A percentile compares a stretch with the other conserved stretches of the same genome.
phyloP scores from a whole-genome alignment of 1,140 invertebrate species.

The Zaprionus lachaisei region DNA sequence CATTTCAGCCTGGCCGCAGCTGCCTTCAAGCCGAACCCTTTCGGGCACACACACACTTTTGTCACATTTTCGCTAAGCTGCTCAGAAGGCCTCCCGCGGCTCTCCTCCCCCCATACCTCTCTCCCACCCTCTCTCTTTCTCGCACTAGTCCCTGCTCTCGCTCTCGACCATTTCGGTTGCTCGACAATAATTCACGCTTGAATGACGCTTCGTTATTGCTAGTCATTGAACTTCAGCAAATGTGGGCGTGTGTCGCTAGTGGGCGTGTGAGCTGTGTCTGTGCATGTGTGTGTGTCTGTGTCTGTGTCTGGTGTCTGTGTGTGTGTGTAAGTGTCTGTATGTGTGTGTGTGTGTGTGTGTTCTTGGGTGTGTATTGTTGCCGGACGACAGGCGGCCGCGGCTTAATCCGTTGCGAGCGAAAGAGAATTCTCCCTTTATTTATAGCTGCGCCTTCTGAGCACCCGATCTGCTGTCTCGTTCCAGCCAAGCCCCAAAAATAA shows the following conservation, averaged over 20 bases:
- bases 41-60: conserved; percentile 54
- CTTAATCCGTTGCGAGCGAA: conserved; percentile 32
- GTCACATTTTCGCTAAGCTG: conserved; percentile 60
- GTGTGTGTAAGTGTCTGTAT: conserved; percentile 5
- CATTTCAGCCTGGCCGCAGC: not conserved
- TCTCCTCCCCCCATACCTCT: not conserved
- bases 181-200: conserved; percentile 71
- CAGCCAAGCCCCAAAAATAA: conserved; percentile 52
- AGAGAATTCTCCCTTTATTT: conserved; percentile 41
- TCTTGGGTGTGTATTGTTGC: conserved; percentile 5
- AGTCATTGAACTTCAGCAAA: conserved; percentile 78
- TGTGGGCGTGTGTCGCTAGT: conserved; percentile 41
- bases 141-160: not conserved
- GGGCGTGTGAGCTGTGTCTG: conserved; percentile 20
- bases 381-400: conserved; percentile 18
- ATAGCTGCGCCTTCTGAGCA: conserved; percentile 40
- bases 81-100: conserved; percentile 6
- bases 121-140: not conserved
- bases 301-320: too few species aligned
- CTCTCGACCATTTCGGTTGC: conserved; percentile 34
- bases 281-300: conserved; percentile 1
- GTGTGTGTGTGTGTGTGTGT: conserved; percentile 8
- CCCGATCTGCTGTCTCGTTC: conserved; percentile 7
- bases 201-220: conserved; percentile 66
- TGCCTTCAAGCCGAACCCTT: conserved; percentile 32